These are phyloP conservation scores for Eilema caniola DNA, from an alignment of 2,888 invertebrate genomes.

Conservation along the genomic window DNA sequence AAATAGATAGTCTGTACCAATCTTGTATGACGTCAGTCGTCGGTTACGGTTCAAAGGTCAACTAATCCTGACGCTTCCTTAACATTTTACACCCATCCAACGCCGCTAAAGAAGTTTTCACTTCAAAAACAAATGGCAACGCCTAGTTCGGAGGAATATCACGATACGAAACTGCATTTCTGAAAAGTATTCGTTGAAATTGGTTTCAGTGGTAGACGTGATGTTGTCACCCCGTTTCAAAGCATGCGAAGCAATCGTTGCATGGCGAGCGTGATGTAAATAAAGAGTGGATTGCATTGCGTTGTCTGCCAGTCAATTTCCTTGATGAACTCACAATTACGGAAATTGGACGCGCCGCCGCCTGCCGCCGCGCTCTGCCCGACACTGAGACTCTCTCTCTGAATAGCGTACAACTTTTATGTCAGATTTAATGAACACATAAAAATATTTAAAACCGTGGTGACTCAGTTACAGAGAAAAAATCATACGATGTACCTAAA, in stretches of 20 bases:
- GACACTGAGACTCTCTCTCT: conserved; percentile 32
- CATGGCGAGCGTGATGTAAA: conserved; percentile 64
- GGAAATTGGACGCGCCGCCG: conserved; percentile 77
- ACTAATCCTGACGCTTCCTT: too few species aligned
- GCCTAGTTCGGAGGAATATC: neutral
- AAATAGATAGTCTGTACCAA: too few species aligned
- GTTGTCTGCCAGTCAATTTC: conserved; percentile 81
- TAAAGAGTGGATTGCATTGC: conserved; percentile 71
- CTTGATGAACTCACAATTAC: conserved; percentile 84
- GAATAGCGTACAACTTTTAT: conserved; percentile 49
- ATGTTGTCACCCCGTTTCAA: conserved; percentile 55
- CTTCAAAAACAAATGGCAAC: neutral
- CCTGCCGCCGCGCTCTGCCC: conserved; percentile 36
- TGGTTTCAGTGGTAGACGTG: conserved; percentile 51
- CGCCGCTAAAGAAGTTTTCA: too few species aligned
- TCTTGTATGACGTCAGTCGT: too few species aligned
- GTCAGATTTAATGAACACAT: conserved; percentile 46
- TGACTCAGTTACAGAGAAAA: conserved; percentile 55
- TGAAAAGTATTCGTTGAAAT: conserved; percentile 49
- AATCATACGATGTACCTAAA: conserved; percentile 59
- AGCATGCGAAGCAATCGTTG: conserved; percentile 62
- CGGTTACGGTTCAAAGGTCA: too few species aligned
- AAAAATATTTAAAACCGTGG: conserved; percentile 50
- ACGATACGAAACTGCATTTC: neutral
- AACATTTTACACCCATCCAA: too few species aligned